Evolutionary conservation across 1,140 invertebrate species (phyloP).

Genomic region (Atta colombica): DNA sequence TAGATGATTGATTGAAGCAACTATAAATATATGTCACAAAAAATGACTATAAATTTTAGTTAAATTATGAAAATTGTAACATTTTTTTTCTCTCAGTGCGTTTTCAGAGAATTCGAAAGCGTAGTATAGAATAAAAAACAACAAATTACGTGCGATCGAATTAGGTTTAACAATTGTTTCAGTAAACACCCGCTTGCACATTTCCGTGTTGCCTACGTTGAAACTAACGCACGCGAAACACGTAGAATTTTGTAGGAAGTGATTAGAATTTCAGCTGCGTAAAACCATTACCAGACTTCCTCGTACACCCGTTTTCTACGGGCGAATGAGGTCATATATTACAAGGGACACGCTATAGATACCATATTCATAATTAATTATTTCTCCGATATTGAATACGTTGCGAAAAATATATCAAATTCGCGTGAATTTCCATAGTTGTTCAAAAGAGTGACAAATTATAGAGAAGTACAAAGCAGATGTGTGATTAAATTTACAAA

Average conservation of each 20-base stretch:
- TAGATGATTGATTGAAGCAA: too few relatives aligned
- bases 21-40: too few relatives aligned
- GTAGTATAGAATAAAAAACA: background rate
- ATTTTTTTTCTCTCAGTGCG: background rate
- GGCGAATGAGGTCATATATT: slow-evolving; percentile 36
- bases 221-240: slow-evolving; percentile 25
- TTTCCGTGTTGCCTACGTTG: background rate
- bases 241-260: slow-evolving; percentile 61
- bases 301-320: slow-evolving; percentile 49
- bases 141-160: background rate
- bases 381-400: slow-evolving; percentile 16
- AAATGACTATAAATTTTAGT: too few relatives aligned
- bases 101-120: background rate
- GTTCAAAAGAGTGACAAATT: background rate
- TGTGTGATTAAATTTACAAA: background rate
- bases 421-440: background rate
- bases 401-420: background rate
- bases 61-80: too few relatives aligned
- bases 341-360: slow-evolving; percentile 5
- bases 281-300: slow-evolving; percentile 48
- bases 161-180: slow-evolving; percentile 3
- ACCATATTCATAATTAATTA: slow-evolving; percentile 29
- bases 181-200: background rate
- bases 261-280: slow-evolving; percentile 68
- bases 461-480: background rate